Conservation (phyloP, 1,140 invertebrate species). For the Drosophila virilis region DNA sequence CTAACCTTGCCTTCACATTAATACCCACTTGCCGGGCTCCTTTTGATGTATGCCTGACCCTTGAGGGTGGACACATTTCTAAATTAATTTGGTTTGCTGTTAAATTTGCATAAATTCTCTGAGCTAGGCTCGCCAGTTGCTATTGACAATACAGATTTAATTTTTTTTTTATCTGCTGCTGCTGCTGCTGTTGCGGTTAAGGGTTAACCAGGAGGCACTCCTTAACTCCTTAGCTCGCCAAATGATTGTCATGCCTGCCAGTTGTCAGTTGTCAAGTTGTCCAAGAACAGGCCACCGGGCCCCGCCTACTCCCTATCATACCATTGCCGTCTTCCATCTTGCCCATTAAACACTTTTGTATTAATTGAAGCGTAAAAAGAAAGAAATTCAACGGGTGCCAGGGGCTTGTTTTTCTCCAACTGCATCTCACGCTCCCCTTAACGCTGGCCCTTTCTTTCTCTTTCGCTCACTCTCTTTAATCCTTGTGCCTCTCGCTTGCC, state of each 20-base stretch:
- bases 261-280: constrained; percentile 61
- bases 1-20: neutral
- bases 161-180: constrained; percentile 9
- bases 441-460: constrained; percentile 7
- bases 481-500: constrained; percentile 49
- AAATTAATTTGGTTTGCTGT: constrained; percentile 62
- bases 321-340: constrained; percentile 1
- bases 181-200: constrained; percentile 17
- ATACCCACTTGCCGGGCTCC: constrained; percentile 1
- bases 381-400: constrained; percentile 61
- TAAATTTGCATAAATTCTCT: constrained; percentile 58
- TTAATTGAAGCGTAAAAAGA: constrained; percentile 82
- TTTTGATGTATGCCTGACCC: constrained; percentile 66
- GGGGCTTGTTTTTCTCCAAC: constrained; percentile 31
- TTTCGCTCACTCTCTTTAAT: constrained; percentile 44
- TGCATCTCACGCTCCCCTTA: neutral
- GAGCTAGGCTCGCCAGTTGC: constrained; percentile 48
- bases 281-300: constrained; percentile 31
- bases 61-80: constrained; percentile 76
- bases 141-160: constrained; percentile 53
- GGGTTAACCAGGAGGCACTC: constrained; percentile 40
- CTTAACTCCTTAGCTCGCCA: constrained; percentile 44
- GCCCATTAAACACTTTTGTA: constrained; percentile 74
- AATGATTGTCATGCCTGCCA: constrained; percentile 48
- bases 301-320: constrained; percentile 6